phyloP scores from a whole-genome alignment of 1,140 invertebrate genomes.

The Brachionus sp. region DNA sequence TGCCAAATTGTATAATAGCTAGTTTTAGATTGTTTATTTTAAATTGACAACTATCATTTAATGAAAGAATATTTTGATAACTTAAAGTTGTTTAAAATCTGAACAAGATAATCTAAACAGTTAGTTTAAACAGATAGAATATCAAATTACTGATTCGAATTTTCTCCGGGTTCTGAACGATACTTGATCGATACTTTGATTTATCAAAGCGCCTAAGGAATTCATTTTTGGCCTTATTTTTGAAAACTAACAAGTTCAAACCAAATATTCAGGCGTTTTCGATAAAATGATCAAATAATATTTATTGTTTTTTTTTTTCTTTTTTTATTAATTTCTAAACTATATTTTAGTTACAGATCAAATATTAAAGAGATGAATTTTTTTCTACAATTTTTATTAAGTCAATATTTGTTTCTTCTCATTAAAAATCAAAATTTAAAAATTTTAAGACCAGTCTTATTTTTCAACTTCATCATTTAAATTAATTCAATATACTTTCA shows the following conservation, averaged over 20 bases:
- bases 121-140: not conserved
- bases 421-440: too few relatives aligned
- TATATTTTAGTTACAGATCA: not conserved
- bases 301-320: not conserved
- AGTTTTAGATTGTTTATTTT: slow-evolving; percentile 2
- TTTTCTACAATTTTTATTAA: too few relatives aligned
- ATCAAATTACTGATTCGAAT: not conserved
- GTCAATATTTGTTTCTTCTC: too few relatives aligned
- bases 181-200: not conserved
- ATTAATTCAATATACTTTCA: too few relatives aligned
- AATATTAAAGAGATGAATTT: not conserved
- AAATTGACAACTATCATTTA: slow-evolving; percentile 11
- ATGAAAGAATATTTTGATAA: not conserved
- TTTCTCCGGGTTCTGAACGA: not conserved
- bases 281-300: not conserved
- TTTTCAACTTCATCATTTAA: not conserved
- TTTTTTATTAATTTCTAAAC: not conserved
- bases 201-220: not conserved
- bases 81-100: slow-evolving; percentile 32
- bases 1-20: not conserved
- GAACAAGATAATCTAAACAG: not conserved
- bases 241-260: not conserved
- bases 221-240: not conserved
- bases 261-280: not conserved
- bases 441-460: too few relatives aligned